Conservation (phyloP, 2,113 vertebrate genomes). For the Gopherus evgoodei region DNA sequence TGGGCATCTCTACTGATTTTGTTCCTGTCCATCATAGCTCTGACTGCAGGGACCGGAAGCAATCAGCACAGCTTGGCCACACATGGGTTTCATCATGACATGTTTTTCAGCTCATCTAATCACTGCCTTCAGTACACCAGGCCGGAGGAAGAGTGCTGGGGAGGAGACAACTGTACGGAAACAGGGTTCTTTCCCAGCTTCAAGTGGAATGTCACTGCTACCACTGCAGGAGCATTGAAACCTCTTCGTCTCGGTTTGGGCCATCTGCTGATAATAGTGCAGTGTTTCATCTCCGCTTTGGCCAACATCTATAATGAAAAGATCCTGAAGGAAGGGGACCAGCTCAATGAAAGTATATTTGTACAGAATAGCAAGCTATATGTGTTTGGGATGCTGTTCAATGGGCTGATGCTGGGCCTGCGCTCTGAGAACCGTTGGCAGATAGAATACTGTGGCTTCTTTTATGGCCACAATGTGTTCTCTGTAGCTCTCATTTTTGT, state of each 20-base stretch:
- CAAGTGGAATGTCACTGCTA: constrained; percentile 82
- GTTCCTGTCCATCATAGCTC: constrained; percentile 92
- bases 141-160: constrained; percentile 74
- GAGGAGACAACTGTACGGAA: constrained; percentile 62
- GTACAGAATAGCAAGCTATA: constrained; percentile 96
- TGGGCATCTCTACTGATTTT: constrained; percentile 94
- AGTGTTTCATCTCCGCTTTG: constrained; percentile 94
- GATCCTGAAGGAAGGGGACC: constrained; percentile 94
- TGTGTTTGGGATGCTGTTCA: constrained; percentile 92
- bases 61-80: constrained; percentile 78
- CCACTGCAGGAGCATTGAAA: constrained; percentile 74
- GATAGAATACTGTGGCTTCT: constrained; percentile 88
- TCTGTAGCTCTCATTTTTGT: constrained; percentile 91
- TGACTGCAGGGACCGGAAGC: constrained; percentile 85
- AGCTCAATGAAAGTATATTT: constrained; percentile 93
- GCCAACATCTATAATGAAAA: constrained; percentile 99
- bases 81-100: constrained; percentile 83
- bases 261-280: constrained; percentile 90
- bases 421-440: constrained; percentile 82
- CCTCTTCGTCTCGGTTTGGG: constrained; percentile 88
- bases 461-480: constrained; percentile 94
- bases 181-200: constrained; percentile 74
- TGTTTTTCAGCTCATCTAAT: constrained; percentile 87
- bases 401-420: constrained; percentile 87
- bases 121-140: constrained; percentile 85